Conservation (phyloP, 2,113 vertebrate genomes). For the Nycticryphes semicollaris region DNA sequence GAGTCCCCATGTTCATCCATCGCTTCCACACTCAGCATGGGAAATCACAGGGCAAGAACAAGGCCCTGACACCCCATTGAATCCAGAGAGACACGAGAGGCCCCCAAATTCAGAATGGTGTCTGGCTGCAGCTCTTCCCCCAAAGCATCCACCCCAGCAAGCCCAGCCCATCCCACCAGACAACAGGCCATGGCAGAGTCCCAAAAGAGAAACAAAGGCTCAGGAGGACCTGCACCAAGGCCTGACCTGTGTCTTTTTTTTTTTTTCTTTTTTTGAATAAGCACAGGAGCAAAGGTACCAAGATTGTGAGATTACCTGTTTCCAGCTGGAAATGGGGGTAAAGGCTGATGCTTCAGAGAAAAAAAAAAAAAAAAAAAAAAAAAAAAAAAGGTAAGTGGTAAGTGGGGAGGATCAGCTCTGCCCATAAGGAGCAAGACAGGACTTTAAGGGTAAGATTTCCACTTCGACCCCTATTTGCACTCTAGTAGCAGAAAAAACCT, state of each 20-base stretch:
- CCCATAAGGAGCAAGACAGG: neutral
- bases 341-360: neutral
- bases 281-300: neutral
- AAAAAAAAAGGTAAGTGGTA: neutral
- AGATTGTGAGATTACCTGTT: neutral
- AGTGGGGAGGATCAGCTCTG: neutral
- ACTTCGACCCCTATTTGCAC: neutral
- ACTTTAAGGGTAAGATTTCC: neutral
- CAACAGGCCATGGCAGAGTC: neutral
- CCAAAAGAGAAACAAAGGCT: neutral
- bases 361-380: neutral
- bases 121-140: neutral
- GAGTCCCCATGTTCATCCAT: neutral
- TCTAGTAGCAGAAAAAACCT: neutral
- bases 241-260: neutral
- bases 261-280: neutral
- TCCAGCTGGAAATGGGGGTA: neutral
- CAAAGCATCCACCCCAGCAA: neutral
- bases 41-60: neutral
- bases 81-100: neutral
- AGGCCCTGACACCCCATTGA: fast-evolving
- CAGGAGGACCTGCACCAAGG: neutral
- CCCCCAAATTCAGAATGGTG: neutral
- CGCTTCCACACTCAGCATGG: neutral
- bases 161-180: neutral